These are phyloP conservation scores for Steatocranus sp. DNA, from an alignment of 2,797 vertebrate species.

Conservation along the genomic window DNA sequence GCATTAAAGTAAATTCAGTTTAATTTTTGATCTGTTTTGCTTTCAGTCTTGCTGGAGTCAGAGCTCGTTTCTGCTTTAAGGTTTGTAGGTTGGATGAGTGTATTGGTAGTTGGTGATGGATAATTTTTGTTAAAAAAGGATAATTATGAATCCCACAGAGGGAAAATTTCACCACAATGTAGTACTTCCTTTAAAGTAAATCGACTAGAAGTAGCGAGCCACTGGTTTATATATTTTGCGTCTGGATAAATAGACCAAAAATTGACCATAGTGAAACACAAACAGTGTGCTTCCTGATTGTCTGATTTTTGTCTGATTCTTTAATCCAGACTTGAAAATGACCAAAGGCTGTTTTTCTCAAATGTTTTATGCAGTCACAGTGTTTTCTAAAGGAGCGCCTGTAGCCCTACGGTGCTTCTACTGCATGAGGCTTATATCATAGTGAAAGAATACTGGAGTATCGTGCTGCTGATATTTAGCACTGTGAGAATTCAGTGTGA, in stretches of 20 bases:
- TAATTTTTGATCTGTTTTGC: neutral
- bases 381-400: fast-evolving
- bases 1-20: neutral
- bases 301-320: neutral
- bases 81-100: neutral
- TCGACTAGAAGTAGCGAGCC: neutral
- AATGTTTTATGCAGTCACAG: neutral
- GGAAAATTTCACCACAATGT: neutral
- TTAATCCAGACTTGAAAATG: neutral
- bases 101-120: neutral
- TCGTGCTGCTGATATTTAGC: neutral
- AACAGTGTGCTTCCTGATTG: neutral
- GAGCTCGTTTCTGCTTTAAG: neutral
- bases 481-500: neutral
- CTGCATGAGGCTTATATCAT: neutral
- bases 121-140: neutral
- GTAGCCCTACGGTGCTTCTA: neutral
- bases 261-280: neutral
- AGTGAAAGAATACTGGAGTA: neutral
- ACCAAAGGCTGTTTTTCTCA: neutral
- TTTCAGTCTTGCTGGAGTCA: neutral
- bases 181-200: neutral
- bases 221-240: neutral
- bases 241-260: neutral
- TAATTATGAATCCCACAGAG: neutral